phyloP scores from a whole-genome alignment of 2,888 invertebrate genomes.

The Stegophylla sp. region DNA sequence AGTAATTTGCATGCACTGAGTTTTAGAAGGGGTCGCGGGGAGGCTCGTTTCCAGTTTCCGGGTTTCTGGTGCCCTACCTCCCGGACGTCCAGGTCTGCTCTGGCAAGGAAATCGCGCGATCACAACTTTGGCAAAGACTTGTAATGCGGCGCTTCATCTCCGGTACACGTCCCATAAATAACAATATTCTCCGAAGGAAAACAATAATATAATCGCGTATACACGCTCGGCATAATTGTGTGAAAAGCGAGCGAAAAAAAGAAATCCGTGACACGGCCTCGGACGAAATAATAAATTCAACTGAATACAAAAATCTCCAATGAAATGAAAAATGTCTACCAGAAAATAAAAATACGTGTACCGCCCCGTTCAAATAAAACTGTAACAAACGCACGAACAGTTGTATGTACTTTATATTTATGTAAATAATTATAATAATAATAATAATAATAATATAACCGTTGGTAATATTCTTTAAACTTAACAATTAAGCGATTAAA shows the following conservation, averaged over 20 bases:
- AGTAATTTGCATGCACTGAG: conserved; percentile 54
- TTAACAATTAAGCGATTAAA: too few relatives aligned
- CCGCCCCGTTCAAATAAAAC: background rate
- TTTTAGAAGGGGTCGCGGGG: conserved; percentile 35
- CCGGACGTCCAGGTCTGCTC: conserved; percentile 1
- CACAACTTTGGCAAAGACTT: conserved; percentile 40
- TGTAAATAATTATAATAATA: too few relatives aligned
- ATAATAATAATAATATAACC: too few relatives aligned
- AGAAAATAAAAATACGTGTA: background rate
- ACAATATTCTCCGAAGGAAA: conserved; percentile 15
- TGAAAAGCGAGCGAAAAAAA: too few relatives aligned
- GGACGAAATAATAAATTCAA: conserved; percentile 19
- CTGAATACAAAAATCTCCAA: background rate
- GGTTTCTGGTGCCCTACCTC: conserved; percentile 24
- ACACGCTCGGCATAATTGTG: conserved; percentile 6
- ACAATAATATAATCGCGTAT: conserved; percentile 42
- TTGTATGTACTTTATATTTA: too few relatives aligned
- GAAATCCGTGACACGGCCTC: background rate
- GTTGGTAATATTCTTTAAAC: too few relatives aligned
- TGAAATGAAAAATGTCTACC: background rate
- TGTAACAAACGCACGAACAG: background rate
- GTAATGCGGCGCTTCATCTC: conserved; percentile 42
- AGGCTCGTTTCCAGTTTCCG: conserved; percentile 53
- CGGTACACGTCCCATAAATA: conserved; percentile 42
- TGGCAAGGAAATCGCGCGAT: conserved; percentile 46